Base-by-base conservation (phyloP, 2,888 invertebrate species). In the Criorhina ranunculi region DNA sequence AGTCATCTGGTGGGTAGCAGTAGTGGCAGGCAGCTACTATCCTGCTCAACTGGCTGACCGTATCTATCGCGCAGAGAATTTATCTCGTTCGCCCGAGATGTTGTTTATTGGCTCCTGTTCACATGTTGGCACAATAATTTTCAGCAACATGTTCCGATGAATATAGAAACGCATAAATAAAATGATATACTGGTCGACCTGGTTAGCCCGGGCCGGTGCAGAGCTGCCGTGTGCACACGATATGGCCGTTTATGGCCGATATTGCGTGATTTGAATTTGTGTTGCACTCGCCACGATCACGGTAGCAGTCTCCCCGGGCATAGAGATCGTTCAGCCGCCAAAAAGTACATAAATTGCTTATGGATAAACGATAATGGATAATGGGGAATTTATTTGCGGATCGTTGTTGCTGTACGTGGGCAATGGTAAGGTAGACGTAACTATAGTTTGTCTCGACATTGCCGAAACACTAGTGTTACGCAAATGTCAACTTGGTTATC, bases 81-180 rank as follows among this genome's bases (percentile, higher is more conserved):
- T 85, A 80, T 80, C 85, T 80, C 69, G 75, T 76, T 80, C 75
- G 44, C 17, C 64, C 51, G 70, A 37, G 69, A 72, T 76, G 80
- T 86, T 80, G 81, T 86, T 86, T 81, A 81, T 76, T 81, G 86
- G 76, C 86, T 86, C 76, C 86, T 86, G 86, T 86, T 86, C 62
- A 81, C 86, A 81, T 86, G 86, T 86, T 86, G 77, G 86, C 86
- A 81, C 86, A 86, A 86, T 81, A 86, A 86, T 86, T 86, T 86
- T 86, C 80, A 70, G 80, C 80, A 76, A 76, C 85, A 70, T 85
- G 85, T 85, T 80, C 53, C 80, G 46, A 64, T 64, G 85, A 70
- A 85, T 85, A 85, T 46, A 80, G 70, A 80, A 80, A 80, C 75
- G 85, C 80, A 85, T 85, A 85, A 80, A 85, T 85, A 85, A 85